A percentile compares a stretch with the other conserved stretches of the same genome.
phyloP scores from a whole-genome alignment of 2,113 vertebrate species.

The Elachura formosa region DNA sequence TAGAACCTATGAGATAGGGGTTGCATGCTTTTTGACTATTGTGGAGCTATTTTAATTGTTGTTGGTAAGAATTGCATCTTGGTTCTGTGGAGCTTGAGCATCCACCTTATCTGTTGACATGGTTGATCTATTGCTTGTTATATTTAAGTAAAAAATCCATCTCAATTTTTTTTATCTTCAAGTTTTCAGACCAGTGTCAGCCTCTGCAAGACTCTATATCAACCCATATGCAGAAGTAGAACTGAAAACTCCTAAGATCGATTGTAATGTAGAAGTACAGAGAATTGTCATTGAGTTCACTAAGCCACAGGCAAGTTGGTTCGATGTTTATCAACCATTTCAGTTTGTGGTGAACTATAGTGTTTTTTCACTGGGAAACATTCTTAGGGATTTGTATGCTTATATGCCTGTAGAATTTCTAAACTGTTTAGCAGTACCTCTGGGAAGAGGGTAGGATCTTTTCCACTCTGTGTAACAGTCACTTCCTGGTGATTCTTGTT shows the following conservation, averaged over 20 bases:
- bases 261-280: conserved; percentile 88
- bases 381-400: not conserved
- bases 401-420: not conserved
- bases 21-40: not conserved
- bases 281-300: conserved; percentile 91
- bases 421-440: not conserved
- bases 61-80: not conserved
- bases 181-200: conserved; percentile 95
- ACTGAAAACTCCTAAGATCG: conserved; percentile 83
- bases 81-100: not conserved
- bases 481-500: not conserved
- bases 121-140: not conserved
- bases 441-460: not conserved
- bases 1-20: not conserved
- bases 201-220: conserved; percentile 90
- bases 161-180: not conserved
- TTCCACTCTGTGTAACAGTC: not conserved
- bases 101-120: accelerated
- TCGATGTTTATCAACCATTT: not conserved
- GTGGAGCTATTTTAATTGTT: not conserved
- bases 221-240: conserved; percentile 87
- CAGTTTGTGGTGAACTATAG: not conserved
- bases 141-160: not conserved
- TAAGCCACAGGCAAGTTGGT: conserved; percentile 80
- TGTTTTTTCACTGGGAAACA: not conserved